phyloP scores from a whole-genome alignment of 2,797 vertebrate species.

The Otolemur crassicaudatus region DNA sequence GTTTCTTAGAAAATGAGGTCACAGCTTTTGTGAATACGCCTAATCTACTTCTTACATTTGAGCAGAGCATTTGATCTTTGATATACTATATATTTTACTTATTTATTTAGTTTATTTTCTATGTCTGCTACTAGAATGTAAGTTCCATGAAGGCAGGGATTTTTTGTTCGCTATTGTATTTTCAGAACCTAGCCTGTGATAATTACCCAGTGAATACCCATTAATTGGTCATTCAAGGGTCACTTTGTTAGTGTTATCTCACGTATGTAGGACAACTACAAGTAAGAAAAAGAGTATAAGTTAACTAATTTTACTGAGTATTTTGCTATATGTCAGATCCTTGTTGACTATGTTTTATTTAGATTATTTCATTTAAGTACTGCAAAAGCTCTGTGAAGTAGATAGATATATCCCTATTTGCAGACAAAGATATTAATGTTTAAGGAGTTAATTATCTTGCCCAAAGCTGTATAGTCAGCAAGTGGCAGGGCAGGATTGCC shows the following conservation, averaged over 20 bases:
- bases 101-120: constrained; percentile 42
- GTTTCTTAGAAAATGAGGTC: constrained; percentile 19
- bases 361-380: background rate
- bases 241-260: constrained; percentile 9
- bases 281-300: constrained; percentile 17
- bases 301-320: constrained; percentile 25
- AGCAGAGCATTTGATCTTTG: constrained; percentile 3
- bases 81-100: constrained; percentile 9
- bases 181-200: background rate
- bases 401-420: background rate
- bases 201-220: constrained; percentile 26
- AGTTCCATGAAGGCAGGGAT: background rate
- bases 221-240: constrained; percentile 18
- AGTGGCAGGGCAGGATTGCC: background rate
- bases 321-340: constrained; percentile 16
- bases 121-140: constrained; percentile 22
- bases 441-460: background rate
- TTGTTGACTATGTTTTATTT: constrained; percentile 46
- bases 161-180: constrained; percentile 55
- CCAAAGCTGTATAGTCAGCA: background rate
- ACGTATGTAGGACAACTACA: constrained; percentile 7
- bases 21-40: constrained; percentile 11
- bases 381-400: constrained; percentile 42
- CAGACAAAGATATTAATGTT: background rate
- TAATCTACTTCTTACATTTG: constrained; percentile 46